Conservation (phyloP, 2,797 vertebrate species). For the Thunnus albacares region DNA sequence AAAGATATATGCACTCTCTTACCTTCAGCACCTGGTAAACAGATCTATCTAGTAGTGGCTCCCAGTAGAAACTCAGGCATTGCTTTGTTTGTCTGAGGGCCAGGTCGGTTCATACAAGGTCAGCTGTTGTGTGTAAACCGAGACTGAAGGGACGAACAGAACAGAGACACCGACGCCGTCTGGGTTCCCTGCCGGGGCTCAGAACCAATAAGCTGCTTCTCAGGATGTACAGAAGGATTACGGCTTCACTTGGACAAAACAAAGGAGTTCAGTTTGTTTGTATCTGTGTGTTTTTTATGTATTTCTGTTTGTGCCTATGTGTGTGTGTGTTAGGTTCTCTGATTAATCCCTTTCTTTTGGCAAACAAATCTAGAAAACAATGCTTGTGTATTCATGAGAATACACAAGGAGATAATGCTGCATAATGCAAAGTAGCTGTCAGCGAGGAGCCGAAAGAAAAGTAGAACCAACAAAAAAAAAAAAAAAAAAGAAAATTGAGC, state of each 20-base stretch:
- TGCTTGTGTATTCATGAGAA: slow-evolving; percentile 45
- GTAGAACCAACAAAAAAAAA: neutral
- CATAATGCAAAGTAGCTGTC: slow-evolving; percentile 54
- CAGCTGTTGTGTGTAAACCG: slow-evolving; percentile 40
- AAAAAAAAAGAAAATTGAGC: slow-evolving; percentile 3
- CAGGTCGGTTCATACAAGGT: slow-evolving; percentile 57
- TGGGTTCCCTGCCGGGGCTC: slow-evolving; percentile 36
- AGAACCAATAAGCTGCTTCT: slow-evolving; percentile 51
- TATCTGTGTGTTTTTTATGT: slow-evolving; percentile 12
- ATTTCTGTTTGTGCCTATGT: slow-evolving; percentile 9
- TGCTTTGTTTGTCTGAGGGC: slow-evolving; percentile 52
- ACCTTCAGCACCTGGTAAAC: slow-evolving; percentile 42
- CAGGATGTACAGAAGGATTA: slow-evolving; percentile 51
- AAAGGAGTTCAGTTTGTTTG: slow-evolving; percentile 39
- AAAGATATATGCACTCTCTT: slow-evolving; percentile 17
- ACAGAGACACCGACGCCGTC: slow-evolving; percentile 16
- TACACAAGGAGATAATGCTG: slow-evolving; percentile 18
- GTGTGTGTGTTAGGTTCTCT: slow-evolving; percentile 37
- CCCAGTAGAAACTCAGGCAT: slow-evolving; percentile 33
- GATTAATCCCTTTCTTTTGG: slow-evolving; percentile 47
- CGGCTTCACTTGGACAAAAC: slow-evolving; percentile 15
- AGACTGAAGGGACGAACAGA: slow-evolving; percentile 36
- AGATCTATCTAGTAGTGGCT: slow-evolving; percentile 57
- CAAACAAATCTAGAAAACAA: slow-evolving; percentile 11
- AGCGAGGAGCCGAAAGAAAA: slow-evolving; percentile 1